Base-by-base conservation (phyloP, 2,888 invertebrate species). In the Chrysina gloriosa region DNA sequence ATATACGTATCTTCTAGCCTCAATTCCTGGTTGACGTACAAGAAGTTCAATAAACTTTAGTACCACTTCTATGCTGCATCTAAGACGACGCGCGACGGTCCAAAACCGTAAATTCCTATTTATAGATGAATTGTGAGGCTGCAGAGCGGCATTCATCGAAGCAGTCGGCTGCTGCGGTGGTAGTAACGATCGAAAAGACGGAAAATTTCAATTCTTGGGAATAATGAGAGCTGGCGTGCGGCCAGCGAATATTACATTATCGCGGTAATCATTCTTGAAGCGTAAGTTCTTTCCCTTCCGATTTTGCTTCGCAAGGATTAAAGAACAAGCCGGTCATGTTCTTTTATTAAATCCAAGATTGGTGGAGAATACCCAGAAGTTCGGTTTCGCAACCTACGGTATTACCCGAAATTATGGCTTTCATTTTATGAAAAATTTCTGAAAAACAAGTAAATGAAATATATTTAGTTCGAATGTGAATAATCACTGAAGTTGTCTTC, bases 81-180 rank as follows among this genome's bases (percentile, higher is more conserved):
- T 23, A 27, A 3, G 50, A 2, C 27, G n/a, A 27, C 50, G 27
- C n/a, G 21, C 31, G 34, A 16, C 31, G 25, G 34, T 14, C 23
- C 36, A 56, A 56, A 56, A 56, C 36, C 56, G 63, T 63, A 63
- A 63, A 63, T 63, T 25, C 34, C 63, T 63, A 63, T 63, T 63
- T 63, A 63, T 63, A 63, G 63, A 14, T 50, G 63, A 48, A 63
- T 63, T 31, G 56, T 23, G 25, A n/a, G 23, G 6, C 36, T 23
- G 23, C 36, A 14, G 16, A 36, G 36, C 21, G 31, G 56, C 19
- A n/a, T 36, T 39, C 23, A 23, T 39, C 23, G 23, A 23, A 19
- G 56, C 19, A 7, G 52, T 23, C 25, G n/a, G 25, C 47, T 47
- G 19, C 2, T 50, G 27, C 52, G 16, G 31, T 19, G 19, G 52